Percentiles rank a stretch among this genome's conserved stretches.
phyloP scores from a whole-genome alignment of 2,113 vertebrate genomes.

The Alaudala cheleensis region DNA sequence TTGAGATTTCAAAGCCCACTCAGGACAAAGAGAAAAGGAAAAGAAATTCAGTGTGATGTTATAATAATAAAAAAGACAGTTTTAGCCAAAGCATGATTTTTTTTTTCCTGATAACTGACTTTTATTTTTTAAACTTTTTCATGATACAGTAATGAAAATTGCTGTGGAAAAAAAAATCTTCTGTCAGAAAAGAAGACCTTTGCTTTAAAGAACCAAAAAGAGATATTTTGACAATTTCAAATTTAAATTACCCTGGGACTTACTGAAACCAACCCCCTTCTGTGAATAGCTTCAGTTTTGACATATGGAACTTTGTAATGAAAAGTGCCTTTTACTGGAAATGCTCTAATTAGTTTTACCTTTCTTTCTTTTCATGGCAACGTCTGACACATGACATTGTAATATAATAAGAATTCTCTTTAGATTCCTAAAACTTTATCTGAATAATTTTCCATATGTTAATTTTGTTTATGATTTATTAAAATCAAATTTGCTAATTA shows the following conservation, averaged over 20 bases:
- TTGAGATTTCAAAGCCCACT: neutral
- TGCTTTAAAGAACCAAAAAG: neutral
- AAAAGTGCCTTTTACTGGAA: neutral
- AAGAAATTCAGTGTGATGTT: neutral
- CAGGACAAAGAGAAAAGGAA: neutral
- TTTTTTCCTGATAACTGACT: neutral
- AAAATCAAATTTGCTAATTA: constrained; percentile 22
- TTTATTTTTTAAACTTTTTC: neutral
- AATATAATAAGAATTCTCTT: neutral
- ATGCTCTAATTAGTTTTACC: neutral
- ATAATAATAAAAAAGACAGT: neutral
- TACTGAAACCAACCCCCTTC: neutral
- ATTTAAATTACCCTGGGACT: neutral
- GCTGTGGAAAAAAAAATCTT: neutral
- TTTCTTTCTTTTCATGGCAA: neutral
- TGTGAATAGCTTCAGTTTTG: constrained; percentile 5
- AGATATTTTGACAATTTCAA: neutral
- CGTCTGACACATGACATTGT: neutral
- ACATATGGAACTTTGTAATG: neutral
- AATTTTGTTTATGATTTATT: neutral
- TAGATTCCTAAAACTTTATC: neutral
- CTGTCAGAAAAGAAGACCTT: neutral
- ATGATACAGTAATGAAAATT: neutral
- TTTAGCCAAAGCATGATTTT: neutral
- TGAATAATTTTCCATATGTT: neutral